Base-by-base conservation (phyloP, 2,888 invertebrate species). In the Aromia moschata region DNA sequence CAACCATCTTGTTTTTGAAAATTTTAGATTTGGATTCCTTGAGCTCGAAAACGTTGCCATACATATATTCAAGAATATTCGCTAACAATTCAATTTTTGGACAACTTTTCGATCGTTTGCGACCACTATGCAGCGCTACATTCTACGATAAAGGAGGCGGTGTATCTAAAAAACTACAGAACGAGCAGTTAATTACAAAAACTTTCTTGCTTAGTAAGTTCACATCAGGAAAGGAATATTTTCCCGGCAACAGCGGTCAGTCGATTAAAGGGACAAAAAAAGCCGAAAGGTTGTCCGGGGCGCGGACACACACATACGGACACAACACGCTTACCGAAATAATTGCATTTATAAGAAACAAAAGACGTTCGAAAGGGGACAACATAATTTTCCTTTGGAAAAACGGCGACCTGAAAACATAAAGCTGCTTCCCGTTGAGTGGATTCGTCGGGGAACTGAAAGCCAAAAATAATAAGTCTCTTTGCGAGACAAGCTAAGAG, bases 381-480 rank as follows among this genome's bases (percentile, higher is more conserved):
- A 60, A 63, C 52, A 60, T 58, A 60, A 63, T 63, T 63, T 60
- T 54, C 60, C 53, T 58, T 60, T 53, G 58, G 47, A 51, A 45
- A 62, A 60, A 62, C 51, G 58, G 20, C 44, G 49, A 52, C 57
- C 52, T 51, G 58, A 58, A 45, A 60, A 65, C 56, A 58, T 60
- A 65, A 62, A 65, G 59, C 62, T 56, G 36, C 54, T 65, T 62
- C 62, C 51, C 52, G 57, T 56, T 55, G 57, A 64, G 62, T 56
- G 60, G 60, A 62, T 60, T 54, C 57, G 56, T 45, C 45, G n/a
- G 58, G 47, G 37, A 63, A 62, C 59, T 64, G 58, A 65, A 64
- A 65, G 65, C 62, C 62, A 58, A 65, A 67, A 60, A 65, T 65
- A 67, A 67, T 65, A 67, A 67, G 64, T 62, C 65, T 56, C 59